These are phyloP conservation scores for Drosophila dives DNA, from an alignment of 2,888 invertebrate species.

Conservation along the genomic window DNA sequence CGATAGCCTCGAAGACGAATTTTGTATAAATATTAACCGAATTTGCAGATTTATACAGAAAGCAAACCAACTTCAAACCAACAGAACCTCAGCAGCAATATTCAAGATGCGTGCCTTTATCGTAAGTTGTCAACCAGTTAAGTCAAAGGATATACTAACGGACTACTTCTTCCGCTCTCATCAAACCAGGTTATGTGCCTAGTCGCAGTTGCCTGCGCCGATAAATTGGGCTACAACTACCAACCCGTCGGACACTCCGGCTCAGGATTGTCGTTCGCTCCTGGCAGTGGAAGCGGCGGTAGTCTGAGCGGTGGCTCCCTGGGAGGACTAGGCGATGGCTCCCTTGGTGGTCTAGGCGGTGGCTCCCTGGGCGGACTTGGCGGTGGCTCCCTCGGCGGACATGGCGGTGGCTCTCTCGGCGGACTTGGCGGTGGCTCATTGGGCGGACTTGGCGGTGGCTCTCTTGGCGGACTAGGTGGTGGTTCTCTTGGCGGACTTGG, in stretches of 20 bases:
- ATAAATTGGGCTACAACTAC: constrained; percentile 81
- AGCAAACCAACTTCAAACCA: constrained; percentile 63
- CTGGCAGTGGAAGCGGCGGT: constrained; percentile 53
- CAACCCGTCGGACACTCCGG: constrained; percentile 74
- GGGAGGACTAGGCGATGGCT: constrained; percentile 12
- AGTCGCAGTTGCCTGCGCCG: constrained; percentile 76
- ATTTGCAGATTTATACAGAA: constrained; percentile 56
- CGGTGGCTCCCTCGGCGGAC: not conserved
- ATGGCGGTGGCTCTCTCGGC: constrained; percentile 7
- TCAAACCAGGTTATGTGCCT: constrained; percentile 72
- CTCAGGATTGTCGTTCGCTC: constrained; percentile 71
- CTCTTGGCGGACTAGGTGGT: constrained; percentile 27
- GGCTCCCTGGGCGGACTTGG: constrained; percentile 1
- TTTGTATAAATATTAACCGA: constrained; percentile 72
- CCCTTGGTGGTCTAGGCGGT: not conserved
- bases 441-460: constrained; percentile 11
- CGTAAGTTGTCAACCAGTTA: constrained; percentile 51
- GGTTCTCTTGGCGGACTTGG: constrained; percentile 11
- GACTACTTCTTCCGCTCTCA: constrained; percentile 12
- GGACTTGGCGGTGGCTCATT: not conserved
- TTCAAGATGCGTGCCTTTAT: constrained; percentile 72
- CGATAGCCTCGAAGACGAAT: constrained; percentile 70
- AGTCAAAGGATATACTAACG: constrained; percentile 40
- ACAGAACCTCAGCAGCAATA: constrained; percentile 62
- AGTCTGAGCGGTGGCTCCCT: constrained; percentile 24